These are phyloP conservation scores for Oncorhynchus gorbuscha DNA, from an alignment of 2,113 vertebrate species.

Conservation along the genomic window DNA sequence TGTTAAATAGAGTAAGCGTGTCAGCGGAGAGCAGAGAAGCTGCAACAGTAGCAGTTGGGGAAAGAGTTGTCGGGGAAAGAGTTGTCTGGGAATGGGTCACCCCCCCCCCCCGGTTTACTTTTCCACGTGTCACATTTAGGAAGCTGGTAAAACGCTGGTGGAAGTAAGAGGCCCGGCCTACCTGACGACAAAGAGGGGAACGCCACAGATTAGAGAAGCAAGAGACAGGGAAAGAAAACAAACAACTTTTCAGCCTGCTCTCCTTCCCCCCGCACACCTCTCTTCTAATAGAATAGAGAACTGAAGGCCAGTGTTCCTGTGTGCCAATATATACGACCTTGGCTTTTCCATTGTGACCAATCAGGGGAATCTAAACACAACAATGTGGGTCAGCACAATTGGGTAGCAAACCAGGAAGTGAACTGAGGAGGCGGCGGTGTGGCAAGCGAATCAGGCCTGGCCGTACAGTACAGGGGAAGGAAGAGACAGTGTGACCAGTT, in stretches of 20 bases:
- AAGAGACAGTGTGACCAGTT: constrained; percentile 4
- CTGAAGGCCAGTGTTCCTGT: constrained; percentile 46
- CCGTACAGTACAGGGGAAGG: constrained; percentile 1
- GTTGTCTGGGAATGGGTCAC: too few species aligned
- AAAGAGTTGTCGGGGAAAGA: not conserved
- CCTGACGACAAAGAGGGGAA: not conserved
- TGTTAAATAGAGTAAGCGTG: not conserved
- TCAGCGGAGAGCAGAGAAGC: not conserved
- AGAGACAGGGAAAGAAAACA: not conserved
- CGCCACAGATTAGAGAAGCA: not conserved
- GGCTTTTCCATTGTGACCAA: constrained; percentile 18
- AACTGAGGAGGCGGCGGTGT: constrained; percentile 20
- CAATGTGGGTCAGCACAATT: constrained; percentile 35
- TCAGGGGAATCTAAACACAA: constrained; percentile 39
- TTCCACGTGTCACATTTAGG: not conserved
- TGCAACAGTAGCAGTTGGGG: not conserved
- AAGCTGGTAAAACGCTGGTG: not conserved
- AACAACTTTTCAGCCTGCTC: not conserved
- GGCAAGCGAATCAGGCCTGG: not conserved
- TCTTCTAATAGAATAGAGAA: constrained; percentile 17
- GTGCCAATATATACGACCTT: constrained; percentile 24
- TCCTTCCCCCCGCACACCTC: not conserved
- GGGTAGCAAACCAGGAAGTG: constrained; percentile 21
- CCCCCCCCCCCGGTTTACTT: not conserved
- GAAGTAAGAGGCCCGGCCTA: not conserved